Conservation (phyloP, 2,113 vertebrate species). For the Zosterops hypoxanthus region DNA sequence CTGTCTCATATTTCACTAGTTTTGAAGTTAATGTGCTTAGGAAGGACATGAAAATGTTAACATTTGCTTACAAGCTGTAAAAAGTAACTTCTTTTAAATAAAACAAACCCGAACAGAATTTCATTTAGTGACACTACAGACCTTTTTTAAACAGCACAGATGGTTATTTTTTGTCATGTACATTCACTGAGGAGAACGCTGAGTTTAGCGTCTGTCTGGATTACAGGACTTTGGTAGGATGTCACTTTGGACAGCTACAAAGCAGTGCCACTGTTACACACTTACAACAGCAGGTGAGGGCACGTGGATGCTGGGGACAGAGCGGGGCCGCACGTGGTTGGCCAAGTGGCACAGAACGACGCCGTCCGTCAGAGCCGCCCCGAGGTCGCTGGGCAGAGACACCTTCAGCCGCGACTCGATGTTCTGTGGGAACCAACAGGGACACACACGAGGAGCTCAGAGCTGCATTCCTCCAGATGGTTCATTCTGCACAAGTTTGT, state of each 20-base stretch:
- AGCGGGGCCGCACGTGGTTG: slow-evolving; percentile 94
- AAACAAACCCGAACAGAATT: not conserved
- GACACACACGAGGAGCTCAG: not conserved
- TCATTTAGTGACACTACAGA: not conserved
- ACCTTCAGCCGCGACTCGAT: slow-evolving; percentile 95
- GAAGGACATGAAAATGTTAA: not conserved
- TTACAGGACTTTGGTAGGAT: not conserved
- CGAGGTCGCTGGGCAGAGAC: slow-evolving; percentile 89
- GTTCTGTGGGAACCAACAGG: slow-evolving; percentile 74
- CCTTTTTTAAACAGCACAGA: not conserved
- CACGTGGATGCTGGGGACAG: slow-evolving; percentile 95
- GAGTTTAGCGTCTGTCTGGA: not conserved
- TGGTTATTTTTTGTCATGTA: not conserved
- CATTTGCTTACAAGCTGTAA: not conserved
- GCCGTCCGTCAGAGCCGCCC: slow-evolving; percentile 92
- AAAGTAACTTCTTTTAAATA: not conserved
- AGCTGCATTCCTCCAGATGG: not conserved
- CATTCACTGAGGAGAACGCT: not conserved
- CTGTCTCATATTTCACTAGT: not conserved
- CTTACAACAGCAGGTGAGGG: slow-evolving; percentile 97
- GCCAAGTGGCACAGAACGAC: slow-evolving; percentile 97
- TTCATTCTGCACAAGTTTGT: not conserved
- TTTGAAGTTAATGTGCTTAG: not conserved
- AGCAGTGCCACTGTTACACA: not conserved
- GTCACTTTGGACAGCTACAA: not conserved